Percentiles rank a stretch among this genome's conserved stretches.
phyloP scores from a whole-genome alignment of 2,888 invertebrate genomes.

The Mechanitis messenoides region DNA sequence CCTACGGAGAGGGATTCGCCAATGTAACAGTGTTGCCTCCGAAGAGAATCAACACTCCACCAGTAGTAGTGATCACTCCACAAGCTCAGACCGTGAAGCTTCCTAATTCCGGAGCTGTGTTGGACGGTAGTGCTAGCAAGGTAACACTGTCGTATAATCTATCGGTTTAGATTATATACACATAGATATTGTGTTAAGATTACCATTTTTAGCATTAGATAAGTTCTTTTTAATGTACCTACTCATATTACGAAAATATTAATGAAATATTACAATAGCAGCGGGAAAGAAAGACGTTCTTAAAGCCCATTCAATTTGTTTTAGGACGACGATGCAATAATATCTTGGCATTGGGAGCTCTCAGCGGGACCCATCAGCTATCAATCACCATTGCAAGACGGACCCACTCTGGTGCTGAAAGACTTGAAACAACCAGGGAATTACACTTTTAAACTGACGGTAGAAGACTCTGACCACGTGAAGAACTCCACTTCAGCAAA shows the following conservation, averaged over 20 bases:
- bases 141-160: constrained; percentile 35
- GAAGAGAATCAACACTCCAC: constrained; percentile 87
- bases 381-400: constrained; percentile 86
- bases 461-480: constrained; percentile 92
- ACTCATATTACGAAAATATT: too few relatives aligned
- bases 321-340: constrained; percentile 88
- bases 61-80: constrained; percentile 90
- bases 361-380: constrained; percentile 92
- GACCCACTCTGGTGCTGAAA: constrained; percentile 88
- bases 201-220: too few relatives aligned
- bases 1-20: constrained; percentile 88
- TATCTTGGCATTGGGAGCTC: constrained; percentile 94
- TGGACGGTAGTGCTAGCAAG: constrained; percentile 89
- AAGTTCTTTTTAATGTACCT: too few relatives aligned
- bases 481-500: constrained; percentile 91
- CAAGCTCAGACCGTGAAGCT: constrained; percentile 90
- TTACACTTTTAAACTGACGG: constrained; percentile 92
- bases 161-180: too few relatives aligned
- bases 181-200: too few relatives aligned
- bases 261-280: too few relatives aligned
- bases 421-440: constrained; percentile 91
- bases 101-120: constrained; percentile 91
- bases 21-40: constrained; percentile 94
- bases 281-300: too few relatives aligned
- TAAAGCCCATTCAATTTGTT: not conserved